Conservation (phyloP, 2,888 invertebrate genomes). For the Julus scandinavius region DNA sequence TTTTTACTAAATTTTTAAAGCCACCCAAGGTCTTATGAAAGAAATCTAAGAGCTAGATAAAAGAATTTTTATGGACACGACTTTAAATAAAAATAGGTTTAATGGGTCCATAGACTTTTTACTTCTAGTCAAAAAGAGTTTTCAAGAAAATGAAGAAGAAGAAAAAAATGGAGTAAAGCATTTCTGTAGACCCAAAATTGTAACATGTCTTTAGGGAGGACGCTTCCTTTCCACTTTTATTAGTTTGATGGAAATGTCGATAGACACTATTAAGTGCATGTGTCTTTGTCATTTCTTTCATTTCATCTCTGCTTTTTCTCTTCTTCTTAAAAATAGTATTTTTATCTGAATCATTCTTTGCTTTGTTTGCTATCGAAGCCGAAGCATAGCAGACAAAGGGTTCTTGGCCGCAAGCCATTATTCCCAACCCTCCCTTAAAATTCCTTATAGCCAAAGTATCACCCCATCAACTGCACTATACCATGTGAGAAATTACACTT, state of each 20-base stretch:
- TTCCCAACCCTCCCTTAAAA: neutral
- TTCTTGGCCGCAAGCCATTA: neutral
- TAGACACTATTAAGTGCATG: slow-evolving; percentile 13
- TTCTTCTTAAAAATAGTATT: neutral
- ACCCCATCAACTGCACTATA: neutral
- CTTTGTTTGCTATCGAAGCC: neutral
- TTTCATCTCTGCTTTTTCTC: neutral
- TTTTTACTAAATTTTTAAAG: neutral
- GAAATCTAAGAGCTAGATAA: neutral
- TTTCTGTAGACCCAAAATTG: neutral
- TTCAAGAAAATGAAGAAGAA: neutral
- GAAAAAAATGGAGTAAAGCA: neutral
- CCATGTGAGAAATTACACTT: neutral
- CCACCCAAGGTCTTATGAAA: neutral
- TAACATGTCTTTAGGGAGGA: neutral
- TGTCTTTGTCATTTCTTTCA: slow-evolving; percentile 17
- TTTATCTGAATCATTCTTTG: neutral
- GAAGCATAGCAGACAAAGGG: neutral
- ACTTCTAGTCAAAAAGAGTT: neutral
- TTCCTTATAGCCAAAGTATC: neutral
- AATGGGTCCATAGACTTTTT: neutral
- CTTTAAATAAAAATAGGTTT: neutral
- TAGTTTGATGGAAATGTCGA: slow-evolving; percentile 24
- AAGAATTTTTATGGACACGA: neutral
- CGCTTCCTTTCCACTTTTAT: neutral